phyloP scores from a whole-genome alignment of 2,888 invertebrate species.

The Lordiphosa fenestrarum region DNA sequence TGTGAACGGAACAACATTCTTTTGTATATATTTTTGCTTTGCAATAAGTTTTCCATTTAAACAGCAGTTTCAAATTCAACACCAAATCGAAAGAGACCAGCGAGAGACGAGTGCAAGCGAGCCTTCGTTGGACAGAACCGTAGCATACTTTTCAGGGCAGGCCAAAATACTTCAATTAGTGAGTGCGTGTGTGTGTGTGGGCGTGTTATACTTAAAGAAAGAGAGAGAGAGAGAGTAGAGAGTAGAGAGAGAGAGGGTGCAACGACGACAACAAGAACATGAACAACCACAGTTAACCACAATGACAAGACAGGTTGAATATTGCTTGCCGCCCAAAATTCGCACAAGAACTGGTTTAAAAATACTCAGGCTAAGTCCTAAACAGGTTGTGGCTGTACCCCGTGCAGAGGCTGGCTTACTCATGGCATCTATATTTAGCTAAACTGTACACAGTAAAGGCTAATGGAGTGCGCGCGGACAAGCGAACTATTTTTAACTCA shows the following conservation, averaged over 20 bases:
- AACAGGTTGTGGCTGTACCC: conserved; percentile 10
- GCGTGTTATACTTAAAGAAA: background rate
- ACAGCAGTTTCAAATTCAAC: conserved; percentile 53
- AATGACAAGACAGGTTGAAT: conserved; percentile 34
- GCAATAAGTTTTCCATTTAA: conserved; percentile 44
- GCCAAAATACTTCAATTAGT: background rate
- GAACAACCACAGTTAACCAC: conserved; percentile 40
- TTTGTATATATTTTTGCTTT: conserved; percentile 14
- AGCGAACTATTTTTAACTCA: no score
- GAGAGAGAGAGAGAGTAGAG: conserved; percentile 5
- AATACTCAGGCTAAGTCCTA: conserved; percentile 15
- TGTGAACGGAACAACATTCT: conserved; percentile 5
- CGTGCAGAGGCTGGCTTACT: conserved; percentile 2
- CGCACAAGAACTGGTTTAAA: conserved; percentile 21
- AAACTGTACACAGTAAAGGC: no score
- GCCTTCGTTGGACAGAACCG: conserved; percentile 37
- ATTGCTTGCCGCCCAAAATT: conserved; percentile 25
- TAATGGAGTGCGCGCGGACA: no score
- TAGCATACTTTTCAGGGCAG: conserved; percentile 51
- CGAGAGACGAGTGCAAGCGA: conserved; percentile 23
- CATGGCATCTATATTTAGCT: no score
- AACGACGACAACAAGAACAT: conserved; percentile 49
- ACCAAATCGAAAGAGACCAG: conserved; percentile 24
- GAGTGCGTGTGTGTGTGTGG: conserved; percentile 17
- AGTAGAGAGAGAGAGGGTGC: conserved; percentile 26